phyloP scores from a whole-genome alignment of 30 jellyfish, hydroid and myxozoan species.

The Hydractinia symbiolongicarpus region DNA sequence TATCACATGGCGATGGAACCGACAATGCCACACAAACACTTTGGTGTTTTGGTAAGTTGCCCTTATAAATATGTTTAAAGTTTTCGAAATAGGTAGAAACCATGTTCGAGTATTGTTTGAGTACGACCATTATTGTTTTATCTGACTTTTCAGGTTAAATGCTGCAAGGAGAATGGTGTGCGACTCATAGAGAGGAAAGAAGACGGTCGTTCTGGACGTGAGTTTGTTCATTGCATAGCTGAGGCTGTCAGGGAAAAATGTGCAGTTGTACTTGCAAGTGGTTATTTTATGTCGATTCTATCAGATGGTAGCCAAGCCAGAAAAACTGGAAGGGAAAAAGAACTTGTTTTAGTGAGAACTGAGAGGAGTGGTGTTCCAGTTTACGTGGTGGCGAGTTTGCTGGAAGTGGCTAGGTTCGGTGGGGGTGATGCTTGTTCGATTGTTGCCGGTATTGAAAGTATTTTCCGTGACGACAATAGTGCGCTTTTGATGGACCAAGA shows the following conservation, averaged over 20 bases:
- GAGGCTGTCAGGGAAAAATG: constrained; percentile 35
- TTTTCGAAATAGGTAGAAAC: constrained; percentile 12
- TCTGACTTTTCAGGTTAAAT: constrained; percentile 21
- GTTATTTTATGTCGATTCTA: not conserved
- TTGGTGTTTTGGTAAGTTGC: too few species aligned
- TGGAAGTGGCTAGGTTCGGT: constrained; percentile 26
- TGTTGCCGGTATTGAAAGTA: constrained; percentile 13
- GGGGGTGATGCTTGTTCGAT: constrained; percentile 27
- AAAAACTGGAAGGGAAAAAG: too few species aligned
- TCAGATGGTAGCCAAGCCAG: too few species aligned
- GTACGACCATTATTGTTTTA: not conserved
- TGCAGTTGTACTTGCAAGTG: constrained; percentile 29
- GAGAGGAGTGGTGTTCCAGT: too few species aligned
- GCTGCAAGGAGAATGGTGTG: constrained; percentile 26
- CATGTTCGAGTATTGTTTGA: constrained; percentile 19
- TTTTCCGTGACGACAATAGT: not conserved
- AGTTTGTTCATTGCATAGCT: constrained; percentile 38
- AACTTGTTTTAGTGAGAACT: too few species aligned
- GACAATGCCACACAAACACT: too few species aligned
- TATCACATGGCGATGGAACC: too few species aligned
- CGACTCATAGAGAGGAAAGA: constrained; percentile 29
- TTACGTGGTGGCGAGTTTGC: not conserved
- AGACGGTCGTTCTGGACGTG: constrained; percentile 35
- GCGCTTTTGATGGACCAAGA: too few species aligned
- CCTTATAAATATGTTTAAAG: too few species aligned